Percentiles rank a stretch among this genome's conserved stretches.
phyloP scores from a whole-genome alignment of 2,888 invertebrate genomes.

The Thereva unica region DNA sequence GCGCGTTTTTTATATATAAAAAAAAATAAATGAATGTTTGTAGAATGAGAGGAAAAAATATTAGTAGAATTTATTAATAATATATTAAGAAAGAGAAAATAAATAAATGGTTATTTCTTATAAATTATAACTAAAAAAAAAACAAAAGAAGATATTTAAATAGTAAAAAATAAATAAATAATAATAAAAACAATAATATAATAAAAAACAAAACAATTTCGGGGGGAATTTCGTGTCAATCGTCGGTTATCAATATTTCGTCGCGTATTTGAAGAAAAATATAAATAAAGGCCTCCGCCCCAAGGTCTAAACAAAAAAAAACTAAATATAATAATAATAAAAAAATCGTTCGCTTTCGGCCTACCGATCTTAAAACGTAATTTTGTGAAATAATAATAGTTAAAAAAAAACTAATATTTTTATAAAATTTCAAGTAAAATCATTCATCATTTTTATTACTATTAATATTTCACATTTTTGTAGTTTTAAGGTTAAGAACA shows the following conservation, averaged over 20 bases:
- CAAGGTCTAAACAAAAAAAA: slow-evolving; percentile 50
- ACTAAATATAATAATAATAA: too few species aligned
- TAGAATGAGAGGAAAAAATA: too few species aligned
- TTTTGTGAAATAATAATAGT: slow-evolving; percentile 12
- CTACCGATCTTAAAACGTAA: slow-evolving; percentile 42
- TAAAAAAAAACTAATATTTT: slow-evolving; percentile 1
- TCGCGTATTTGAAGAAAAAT: slow-evolving; percentile 46
- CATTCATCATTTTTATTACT: neutral
- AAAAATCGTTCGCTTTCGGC: slow-evolving; percentile 43
- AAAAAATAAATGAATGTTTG: too few species aligned
- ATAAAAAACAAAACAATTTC: slow-evolving; percentile 17
- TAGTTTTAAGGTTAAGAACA: slow-evolving; percentile 19
- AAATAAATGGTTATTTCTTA: too few species aligned
- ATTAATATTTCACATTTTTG: slow-evolving; percentile 5
- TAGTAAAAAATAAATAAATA: slow-evolving; percentile 18
- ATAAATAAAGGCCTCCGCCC: slow-evolving; percentile 54
- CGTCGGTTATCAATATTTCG: slow-evolving; percentile 46
- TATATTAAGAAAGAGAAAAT: too few species aligned
- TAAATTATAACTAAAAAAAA: too few species aligned
- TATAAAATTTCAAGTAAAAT: slow-evolving; percentile 1
- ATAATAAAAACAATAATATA: slow-evolving; percentile 26
- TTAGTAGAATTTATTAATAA: too few species aligned
- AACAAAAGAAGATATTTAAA: slow-evolving; percentile 19
- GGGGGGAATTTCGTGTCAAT: slow-evolving; percentile 52
- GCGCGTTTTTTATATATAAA: too few species aligned